Percentiles rank a stretch among this genome's conserved stretches.
phyloP scores from a whole-genome alignment of 30 jellyfish, hydroid and myxozoan genomes.

The Mastigias papua region DNA sequence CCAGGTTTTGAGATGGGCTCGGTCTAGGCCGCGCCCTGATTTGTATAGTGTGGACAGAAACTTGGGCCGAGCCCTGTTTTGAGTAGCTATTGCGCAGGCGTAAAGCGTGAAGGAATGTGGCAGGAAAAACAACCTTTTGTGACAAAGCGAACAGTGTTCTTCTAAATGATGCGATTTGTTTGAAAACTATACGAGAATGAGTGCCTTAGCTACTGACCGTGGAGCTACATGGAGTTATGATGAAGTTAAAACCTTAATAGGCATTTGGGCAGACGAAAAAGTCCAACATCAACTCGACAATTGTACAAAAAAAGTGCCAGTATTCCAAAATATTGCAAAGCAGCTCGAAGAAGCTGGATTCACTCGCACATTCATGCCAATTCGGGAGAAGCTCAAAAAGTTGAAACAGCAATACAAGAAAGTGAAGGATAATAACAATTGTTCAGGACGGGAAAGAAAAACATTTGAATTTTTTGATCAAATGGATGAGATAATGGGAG shows the following conservation, averaged over 20 bases:
- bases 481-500: constrained; percentile 46
- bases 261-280: constrained; percentile 27
- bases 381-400: constrained; percentile 39
- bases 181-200: not conserved
- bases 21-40: no score
- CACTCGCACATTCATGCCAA: constrained; percentile 1
- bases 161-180: not conserved
- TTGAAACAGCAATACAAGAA: constrained; percentile 25
- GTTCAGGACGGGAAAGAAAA: constrained; percentile 39
- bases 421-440: constrained; percentile 37
- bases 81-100: not conserved
- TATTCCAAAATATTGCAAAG: constrained; percentile 4
- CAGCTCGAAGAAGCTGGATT: constrained; percentile 23
- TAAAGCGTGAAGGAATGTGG: not conserved
- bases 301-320: constrained; percentile 29
- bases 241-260: constrained; percentile 5
- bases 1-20: no score
- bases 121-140: not conserved
- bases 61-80: no score
- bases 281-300: constrained; percentile 32
- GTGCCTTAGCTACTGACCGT: constrained; percentile 9
- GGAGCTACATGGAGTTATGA: constrained; percentile 31
- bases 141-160: not conserved
- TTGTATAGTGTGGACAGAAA: no score
- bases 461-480: constrained; percentile 16